phyloP scores from a whole-genome alignment of 2,797 vertebrate species.

The Neostethus bicornis region DNA sequence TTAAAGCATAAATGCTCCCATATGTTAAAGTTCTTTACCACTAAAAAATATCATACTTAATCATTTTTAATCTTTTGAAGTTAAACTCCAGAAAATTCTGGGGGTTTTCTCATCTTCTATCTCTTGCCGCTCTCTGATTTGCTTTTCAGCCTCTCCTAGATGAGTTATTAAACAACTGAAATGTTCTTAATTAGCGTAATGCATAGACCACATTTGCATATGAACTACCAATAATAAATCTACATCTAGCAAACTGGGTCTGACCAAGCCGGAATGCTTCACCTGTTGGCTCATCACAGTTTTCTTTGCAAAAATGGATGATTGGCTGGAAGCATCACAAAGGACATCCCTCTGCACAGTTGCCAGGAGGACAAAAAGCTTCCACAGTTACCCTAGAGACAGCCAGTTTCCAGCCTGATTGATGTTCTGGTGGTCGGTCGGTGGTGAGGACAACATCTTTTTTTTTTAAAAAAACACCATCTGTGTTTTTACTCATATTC shows the following conservation, averaged over 20 bases:
- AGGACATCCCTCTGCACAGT: constrained; percentile 69
- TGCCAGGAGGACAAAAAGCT: constrained; percentile 80
- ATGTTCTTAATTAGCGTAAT: constrained; percentile 65
- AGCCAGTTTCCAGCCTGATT: constrained; percentile 64
- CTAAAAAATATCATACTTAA: constrained; percentile 17
- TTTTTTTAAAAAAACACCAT: not conserved
- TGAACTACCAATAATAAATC: constrained; percentile 44
- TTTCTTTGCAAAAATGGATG: constrained; percentile 42
- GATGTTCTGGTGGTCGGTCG: constrained; percentile 27
- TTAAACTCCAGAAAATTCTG: not conserved
- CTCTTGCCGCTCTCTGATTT: constrained; percentile 9
- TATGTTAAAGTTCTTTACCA: constrained; percentile 27
- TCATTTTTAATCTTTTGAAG: constrained; percentile 24
- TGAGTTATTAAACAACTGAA: constrained; percentile 54
- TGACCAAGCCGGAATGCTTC: constrained; percentile 47
- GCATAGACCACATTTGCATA: constrained; percentile 66
- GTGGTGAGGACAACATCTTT: constrained; percentile 39
- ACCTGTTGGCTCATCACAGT: constrained; percentile 61
- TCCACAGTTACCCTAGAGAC: constrained; percentile 80
- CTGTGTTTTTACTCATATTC: not conserved
- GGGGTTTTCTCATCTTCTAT: not conserved
- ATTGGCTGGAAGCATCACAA: constrained; percentile 63
- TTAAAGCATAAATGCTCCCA: constrained; percentile 44
- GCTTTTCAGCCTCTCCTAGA: constrained; percentile 47
- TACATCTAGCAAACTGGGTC: constrained; percentile 23